These are phyloP conservation scores for Sminthurides bifidus DNA, from an alignment of 1,140 invertebrate species.

Conservation along the genomic window DNA sequence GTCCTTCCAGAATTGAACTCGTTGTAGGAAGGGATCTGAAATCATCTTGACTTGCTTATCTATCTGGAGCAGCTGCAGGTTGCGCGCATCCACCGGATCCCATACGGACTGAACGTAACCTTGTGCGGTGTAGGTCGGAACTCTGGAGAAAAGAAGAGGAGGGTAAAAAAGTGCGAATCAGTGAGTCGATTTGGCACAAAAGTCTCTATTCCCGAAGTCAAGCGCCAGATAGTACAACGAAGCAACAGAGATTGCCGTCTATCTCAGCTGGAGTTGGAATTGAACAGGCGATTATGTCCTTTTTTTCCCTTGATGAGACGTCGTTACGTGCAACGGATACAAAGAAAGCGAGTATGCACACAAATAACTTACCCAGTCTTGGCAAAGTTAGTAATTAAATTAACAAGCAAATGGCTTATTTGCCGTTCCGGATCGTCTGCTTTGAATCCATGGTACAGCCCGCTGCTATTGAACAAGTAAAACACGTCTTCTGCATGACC, in stretches of 20 bases:
- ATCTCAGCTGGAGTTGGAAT: not conserved
- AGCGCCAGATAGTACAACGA: no score
- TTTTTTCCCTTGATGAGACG: no score
- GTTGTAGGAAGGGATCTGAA: not conserved
- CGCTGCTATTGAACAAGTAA: slow-evolving; percentile 1
- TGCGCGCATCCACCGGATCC: not conserved
- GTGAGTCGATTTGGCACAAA: no score
- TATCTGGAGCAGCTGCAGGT: slow-evolving; percentile 2
- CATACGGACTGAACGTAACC: not conserved
- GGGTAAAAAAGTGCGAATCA: no score
- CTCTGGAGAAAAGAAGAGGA: no score
- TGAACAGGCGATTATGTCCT: not conserved
- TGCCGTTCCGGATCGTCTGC: not conserved
- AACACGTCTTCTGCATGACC: slow-evolving; percentile 15
- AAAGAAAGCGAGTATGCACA: no score
- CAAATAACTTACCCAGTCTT: no score
- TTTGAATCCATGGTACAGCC: not conserved
- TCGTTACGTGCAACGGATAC: no score
- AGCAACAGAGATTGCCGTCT: not conserved
- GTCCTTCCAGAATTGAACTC: slow-evolving; percentile 5
- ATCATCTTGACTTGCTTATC: slow-evolving; percentile 11
- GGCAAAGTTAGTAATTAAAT: slow-evolving; percentile 8
- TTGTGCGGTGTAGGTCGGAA: not conserved
- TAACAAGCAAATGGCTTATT: slow-evolving; percentile 5
- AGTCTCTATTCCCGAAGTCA: no score